These are phyloP conservation scores for Andricus curvator DNA, from an alignment of 2,888 invertebrate species.

Conservation along the genomic window DNA sequence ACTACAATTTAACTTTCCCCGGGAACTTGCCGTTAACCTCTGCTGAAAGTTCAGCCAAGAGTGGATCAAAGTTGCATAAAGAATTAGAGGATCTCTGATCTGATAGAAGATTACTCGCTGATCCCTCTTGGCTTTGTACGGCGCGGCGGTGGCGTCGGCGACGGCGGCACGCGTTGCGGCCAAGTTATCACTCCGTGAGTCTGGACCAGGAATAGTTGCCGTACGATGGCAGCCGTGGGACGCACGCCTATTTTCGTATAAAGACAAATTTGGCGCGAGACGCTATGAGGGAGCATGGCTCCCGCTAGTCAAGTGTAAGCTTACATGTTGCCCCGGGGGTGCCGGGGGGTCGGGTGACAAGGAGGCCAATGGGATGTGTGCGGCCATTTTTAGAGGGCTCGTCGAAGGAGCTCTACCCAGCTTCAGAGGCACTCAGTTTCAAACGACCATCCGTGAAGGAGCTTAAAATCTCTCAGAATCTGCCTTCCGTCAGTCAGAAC, in stretches of 20 bases:
- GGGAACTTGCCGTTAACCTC: no score
- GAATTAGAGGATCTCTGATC: constrained; percentile 17
- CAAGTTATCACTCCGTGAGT: constrained; percentile 62
- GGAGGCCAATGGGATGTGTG: constrained; percentile 76
- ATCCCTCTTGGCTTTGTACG: constrained; percentile 21
- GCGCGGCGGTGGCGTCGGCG: constrained; percentile 11
- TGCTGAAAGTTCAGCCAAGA: background rate
- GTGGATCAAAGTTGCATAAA: constrained; percentile 22
- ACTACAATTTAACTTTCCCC: no score
- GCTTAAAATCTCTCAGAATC: constrained; percentile 45
- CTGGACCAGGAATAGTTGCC: constrained; percentile 76
- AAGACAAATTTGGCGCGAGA: constrained; percentile 89
- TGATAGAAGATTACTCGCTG: constrained; percentile 27
- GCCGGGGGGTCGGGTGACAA: constrained; percentile 66
- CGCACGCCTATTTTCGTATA: constrained; percentile 83
- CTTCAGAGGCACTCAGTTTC: constrained; percentile 74
- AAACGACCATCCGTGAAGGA: constrained; percentile 68
- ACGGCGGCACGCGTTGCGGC: constrained; percentile 37
- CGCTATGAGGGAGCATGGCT: constrained; percentile 64
- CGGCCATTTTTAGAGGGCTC: constrained; percentile 78
- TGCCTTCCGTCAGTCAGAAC: constrained; percentile 43
- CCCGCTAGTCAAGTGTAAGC: constrained; percentile 75
- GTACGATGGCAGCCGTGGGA: constrained; percentile 73
- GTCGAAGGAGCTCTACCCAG: constrained; percentile 65
- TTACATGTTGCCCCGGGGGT: constrained; percentile 68